phyloP scores from a whole-genome alignment of 1,140 invertebrate species.

The Dinoponera quadriceps region DNA sequence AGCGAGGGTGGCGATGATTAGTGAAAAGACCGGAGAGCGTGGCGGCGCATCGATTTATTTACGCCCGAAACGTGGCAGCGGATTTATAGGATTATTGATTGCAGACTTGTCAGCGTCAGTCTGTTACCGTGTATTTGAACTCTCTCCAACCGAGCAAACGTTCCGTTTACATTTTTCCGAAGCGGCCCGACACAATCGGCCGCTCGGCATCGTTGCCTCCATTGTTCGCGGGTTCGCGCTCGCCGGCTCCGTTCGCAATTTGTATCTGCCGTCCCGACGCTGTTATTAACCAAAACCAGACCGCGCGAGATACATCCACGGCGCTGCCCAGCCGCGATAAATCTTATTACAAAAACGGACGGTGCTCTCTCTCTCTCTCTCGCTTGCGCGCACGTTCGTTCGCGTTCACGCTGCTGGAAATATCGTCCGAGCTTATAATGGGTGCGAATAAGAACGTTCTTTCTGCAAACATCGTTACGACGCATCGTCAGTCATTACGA shows the following conservation, averaged over 20 bases:
- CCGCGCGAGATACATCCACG: constrained; percentile 39
- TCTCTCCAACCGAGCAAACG: constrained; percentile 9
- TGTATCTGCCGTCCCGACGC: constrained; percentile 57
- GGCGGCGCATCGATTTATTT: constrained; percentile 44
- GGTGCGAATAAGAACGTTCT: constrained; percentile 41
- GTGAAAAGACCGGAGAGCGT: constrained; percentile 28
- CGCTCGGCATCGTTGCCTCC: constrained; percentile 24
- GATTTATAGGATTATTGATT: constrained; percentile 58
- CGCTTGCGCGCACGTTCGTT: not conserved
- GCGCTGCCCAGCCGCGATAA: constrained; percentile 32
- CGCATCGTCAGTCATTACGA: not conserved
- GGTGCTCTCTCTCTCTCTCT: not conserved
- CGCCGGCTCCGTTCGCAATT: constrained; percentile 39
- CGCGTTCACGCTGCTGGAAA: constrained; percentile 3
- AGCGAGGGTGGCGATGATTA: constrained; percentile 17
- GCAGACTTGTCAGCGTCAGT: constrained; percentile 55
- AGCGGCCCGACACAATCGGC: constrained; percentile 19
- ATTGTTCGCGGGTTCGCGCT: constrained; percentile 48
- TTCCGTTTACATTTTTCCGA: constrained; percentile 50
- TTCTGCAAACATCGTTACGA: constrained; percentile 23
- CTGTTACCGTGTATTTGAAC: constrained; percentile 43
- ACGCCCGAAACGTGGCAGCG: constrained; percentile 16
- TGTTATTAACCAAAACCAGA: constrained; percentile 58
- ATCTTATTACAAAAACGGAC: constrained; percentile 38
- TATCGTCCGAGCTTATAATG: constrained; percentile 8